Conservation (phyloP, 2,888 invertebrate species). For the Pycnomerus fuliginosus region DNA sequence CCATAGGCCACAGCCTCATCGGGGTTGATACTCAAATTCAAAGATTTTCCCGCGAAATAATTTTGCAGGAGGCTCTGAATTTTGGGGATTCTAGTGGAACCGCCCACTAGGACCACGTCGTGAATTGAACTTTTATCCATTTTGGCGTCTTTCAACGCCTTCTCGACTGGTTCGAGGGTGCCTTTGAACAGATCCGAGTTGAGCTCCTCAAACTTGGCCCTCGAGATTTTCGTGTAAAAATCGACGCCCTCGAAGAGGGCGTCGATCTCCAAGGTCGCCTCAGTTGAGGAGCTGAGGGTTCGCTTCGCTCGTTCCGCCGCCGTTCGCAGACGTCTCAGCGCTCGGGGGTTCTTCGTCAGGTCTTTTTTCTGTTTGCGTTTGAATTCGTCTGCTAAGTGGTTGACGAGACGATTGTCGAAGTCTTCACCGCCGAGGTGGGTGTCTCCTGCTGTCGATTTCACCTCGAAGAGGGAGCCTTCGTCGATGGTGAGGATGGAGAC, state of each 20-base stretch:
- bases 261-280: constrained; percentile 57
- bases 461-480: constrained; percentile 81
- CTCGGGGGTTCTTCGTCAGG: constrained; percentile 51
- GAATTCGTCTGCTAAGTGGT: constrained; percentile 60
- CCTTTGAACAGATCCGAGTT: constrained; percentile 70
- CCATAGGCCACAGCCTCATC: constrained; percentile 82
- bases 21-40: constrained; percentile 76
- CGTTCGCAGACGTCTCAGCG: constrained; percentile 54
- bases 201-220: constrained; percentile 76
- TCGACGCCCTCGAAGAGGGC: constrained; percentile 56
- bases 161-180: constrained; percentile 76
- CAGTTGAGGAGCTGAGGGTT: constrained; percentile 55
- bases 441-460: constrained; percentile 80
- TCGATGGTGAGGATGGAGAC: constrained; percentile 82
- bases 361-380: constrained; percentile 56
- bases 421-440: constrained; percentile 81
- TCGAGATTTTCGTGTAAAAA: constrained; percentile 69
- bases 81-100: constrained; percentile 79
- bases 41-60: constrained; percentile 71
- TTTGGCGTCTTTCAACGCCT: constrained; percentile 75
- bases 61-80: constrained; percentile 72
- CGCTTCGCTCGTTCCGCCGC: constrained; percentile 58
- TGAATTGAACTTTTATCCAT: constrained; percentile 73
- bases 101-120: constrained; percentile 81
- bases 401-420: constrained; percentile 60